Base-by-base conservation (phyloP, 2,113 vertebrate species). In the Theristicus caerulescens region DNA sequence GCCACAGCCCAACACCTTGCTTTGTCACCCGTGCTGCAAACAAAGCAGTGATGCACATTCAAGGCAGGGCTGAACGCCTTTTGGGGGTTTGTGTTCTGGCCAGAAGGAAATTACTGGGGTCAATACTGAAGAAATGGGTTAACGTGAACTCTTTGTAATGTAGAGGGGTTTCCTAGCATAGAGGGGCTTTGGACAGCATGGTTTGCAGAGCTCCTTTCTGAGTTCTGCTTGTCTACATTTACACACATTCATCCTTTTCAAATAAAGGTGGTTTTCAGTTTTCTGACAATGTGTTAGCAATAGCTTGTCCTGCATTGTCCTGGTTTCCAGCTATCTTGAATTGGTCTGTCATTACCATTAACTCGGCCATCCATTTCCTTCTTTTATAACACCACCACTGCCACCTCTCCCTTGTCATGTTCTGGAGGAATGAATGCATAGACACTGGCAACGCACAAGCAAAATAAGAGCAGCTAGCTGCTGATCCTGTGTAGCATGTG, bases 171-270 rank as follows among this genome's bases (percentile, higher is more conserved):
- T 76, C 38, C 24, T 79, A 74, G 66, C 44, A 49, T 0, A 62
- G 34, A 69, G 32, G 10, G 51, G 1, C 26, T 85, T 38, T 0
- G 0, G 38, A 44, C 17, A 74, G 26, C 16, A 42, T 0, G 2
- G n/a, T 55, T 81, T 64, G 55, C n/a, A 67, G 55, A 24, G 8
- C 9, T 44, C 7, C 10, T 38, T 64, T 59, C 29, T 40, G 82
- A 55, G 31, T 61, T 71, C 46, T 88, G 32, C n/a, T 71, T 29
- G 34, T 32, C 52, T 84, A 40, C n/a, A 36, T 80, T 57, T 81
- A 13, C 22, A 24, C 2, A 3, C 11, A 42, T 82, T 47, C 18
- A 51, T 14, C 11, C 1, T 2, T 22, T 74, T 92, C 55, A 90
- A 11, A 81, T 40, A 88, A 71, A 62, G 13, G 9, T 46, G 46